Conservation (phyloP, 2,888 invertebrate genomes). For the Chalcosyrphus nemorum region DNA sequence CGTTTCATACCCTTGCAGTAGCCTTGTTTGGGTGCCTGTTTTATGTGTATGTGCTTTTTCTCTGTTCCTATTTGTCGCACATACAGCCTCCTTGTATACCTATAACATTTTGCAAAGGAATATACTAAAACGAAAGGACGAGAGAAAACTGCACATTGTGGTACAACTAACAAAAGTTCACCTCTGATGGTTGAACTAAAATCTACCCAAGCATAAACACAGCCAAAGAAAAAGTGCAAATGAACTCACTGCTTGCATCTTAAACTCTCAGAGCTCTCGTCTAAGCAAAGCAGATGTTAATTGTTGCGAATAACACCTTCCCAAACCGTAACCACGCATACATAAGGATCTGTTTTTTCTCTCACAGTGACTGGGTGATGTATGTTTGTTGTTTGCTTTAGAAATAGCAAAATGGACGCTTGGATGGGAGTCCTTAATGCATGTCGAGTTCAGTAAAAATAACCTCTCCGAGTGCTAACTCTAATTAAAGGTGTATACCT, state of each 20-base stretch:
- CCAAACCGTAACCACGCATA: background rate
- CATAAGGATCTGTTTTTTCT: conserved; percentile 10
- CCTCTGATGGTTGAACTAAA: conserved; percentile 63
- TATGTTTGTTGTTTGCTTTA: conserved; percentile 17
- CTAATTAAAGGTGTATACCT: conserved; percentile 32
- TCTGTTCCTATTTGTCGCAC: background rate
- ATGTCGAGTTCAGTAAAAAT: conserved; percentile 42
- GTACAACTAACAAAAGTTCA: conserved; percentile 51
- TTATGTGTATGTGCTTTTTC: background rate
- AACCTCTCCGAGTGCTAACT: conserved; percentile 51
- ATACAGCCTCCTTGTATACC: background rate
- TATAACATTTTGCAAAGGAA: background rate
- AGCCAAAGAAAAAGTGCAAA: conserved; percentile 38
- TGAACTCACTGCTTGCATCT: conserved; percentile 56
- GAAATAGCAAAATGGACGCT: conserved; percentile 52
- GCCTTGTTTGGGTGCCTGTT: conserved; percentile 1
- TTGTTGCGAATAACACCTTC: conserved; percentile 44
- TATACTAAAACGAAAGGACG: background rate
- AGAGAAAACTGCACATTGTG: background rate
- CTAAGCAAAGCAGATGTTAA: conserved; percentile 52
- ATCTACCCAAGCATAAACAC: conserved; percentile 38
- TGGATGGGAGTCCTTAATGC: conserved; percentile 58
- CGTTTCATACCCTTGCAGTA: background rate
- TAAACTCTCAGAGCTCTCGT: background rate
- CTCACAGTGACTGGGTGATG: conserved; percentile 11